These are phyloP conservation scores for Centroberyx gerrardi DNA, from an alignment of 2,797 vertebrate species.

Conservation along the genomic window DNA sequence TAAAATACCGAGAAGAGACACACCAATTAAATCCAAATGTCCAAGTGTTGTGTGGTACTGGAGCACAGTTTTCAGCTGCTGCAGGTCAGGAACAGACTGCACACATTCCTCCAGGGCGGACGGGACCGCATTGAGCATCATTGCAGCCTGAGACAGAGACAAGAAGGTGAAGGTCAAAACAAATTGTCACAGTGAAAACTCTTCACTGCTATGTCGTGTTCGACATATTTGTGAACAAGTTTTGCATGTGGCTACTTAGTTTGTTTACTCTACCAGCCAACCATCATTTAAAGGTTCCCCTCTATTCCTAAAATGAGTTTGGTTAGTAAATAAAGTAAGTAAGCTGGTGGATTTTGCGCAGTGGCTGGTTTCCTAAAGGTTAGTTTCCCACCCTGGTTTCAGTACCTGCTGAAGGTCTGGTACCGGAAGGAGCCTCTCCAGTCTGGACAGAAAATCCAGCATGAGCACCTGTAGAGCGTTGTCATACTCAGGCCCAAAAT, in stretches of 20 bases:
- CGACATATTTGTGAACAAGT: background rate
- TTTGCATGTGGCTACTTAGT: no score
- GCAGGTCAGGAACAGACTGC: conserved; percentile 79
- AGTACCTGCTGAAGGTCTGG: conserved; percentile 84
- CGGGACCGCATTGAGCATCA: conserved; percentile 74
- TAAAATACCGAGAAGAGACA: conserved; percentile 16
- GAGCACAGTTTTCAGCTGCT: conserved; percentile 69
- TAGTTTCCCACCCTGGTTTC: background rate
- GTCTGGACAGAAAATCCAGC: conserved; percentile 85
- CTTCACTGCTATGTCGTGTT: background rate
- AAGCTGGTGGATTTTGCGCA: background rate
- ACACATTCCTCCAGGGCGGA: conserved; percentile 80
- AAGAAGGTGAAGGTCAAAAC: conserved; percentile 17
- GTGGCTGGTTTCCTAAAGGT: background rate
- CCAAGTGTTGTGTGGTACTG: conserved; percentile 68
- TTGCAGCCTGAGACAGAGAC: conserved; percentile 63
- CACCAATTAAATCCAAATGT: conserved; percentile 75
- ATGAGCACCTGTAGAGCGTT: conserved; percentile 86
- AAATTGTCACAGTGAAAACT: background rate
- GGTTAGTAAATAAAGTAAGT: background rate
- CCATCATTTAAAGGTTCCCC: background rate
- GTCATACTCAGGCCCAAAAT: conserved; percentile 86
- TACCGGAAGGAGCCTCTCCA: conserved; percentile 85
- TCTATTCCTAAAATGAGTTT: background rate
- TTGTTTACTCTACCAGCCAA: no score